Evolutionary conservation across 1,140 invertebrate species (phyloP).

Genomic region (Heliothis virescens): DNA sequence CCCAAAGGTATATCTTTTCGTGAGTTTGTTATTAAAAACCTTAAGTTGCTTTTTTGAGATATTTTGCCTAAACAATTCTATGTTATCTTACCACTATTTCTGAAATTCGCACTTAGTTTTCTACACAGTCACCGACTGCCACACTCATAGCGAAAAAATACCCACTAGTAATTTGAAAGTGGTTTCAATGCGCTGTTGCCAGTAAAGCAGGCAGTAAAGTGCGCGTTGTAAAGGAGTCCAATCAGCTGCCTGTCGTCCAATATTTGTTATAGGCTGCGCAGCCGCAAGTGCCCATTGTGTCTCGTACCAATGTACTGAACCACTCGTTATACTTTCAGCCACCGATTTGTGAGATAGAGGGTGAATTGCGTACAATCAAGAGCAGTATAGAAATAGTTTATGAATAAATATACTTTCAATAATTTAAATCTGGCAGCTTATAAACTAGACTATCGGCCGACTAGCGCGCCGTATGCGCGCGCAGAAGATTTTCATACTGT

Average conservation of each 20-base stretch:
- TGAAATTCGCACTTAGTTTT: not conserved
- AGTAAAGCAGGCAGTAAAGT: conserved; percentile 24
- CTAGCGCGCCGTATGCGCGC: too few species aligned
- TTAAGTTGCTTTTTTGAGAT: too few species aligned
- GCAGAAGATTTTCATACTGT: too few species aligned
- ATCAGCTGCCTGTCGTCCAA: conserved; percentile 46
- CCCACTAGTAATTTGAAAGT: conserved; percentile 5
- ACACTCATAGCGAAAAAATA: not conserved
- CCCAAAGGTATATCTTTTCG: too few species aligned
- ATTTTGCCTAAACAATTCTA: not conserved
- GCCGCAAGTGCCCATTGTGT: conserved; percentile 58
- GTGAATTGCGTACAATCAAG: not conserved
- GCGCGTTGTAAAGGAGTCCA: conserved; percentile 27
- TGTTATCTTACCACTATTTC: not conserved
- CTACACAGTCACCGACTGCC: not conserved
- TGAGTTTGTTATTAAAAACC: too few species aligned
- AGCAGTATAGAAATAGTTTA: too few species aligned
- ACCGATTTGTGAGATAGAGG: conserved; percentile 26
- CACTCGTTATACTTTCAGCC: conserved; percentile 47
- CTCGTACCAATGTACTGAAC: not conserved
- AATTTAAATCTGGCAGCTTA: too few species aligned
- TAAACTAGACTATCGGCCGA: too few species aligned
- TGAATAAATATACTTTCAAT: too few species aligned
- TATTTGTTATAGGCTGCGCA: conserved; percentile 56
- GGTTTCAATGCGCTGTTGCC: not conserved